Evolutionary conservation across 1,140 invertebrate species (phyloP).

Genomic region (Apis laboriosa): DNA sequence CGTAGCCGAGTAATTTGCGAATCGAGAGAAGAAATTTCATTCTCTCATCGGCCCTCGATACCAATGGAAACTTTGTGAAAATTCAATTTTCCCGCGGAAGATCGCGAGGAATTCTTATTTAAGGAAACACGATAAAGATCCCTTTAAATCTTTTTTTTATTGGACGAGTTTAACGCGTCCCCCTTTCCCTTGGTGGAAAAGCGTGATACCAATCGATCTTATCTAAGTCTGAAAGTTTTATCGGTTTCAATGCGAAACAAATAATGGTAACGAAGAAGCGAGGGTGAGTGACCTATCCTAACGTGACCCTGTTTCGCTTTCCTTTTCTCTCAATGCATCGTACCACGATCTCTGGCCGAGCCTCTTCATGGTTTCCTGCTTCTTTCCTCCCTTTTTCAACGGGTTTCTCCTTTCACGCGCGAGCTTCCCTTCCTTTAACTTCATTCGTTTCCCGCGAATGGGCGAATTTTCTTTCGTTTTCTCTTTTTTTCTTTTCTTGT

Average conservation of each 20-base stretch:
- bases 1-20: constrained; percentile 9
- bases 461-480: background rate
- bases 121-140: background rate
- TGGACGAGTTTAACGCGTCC: background rate
- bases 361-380: constrained; percentile 32
- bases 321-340: background rate
- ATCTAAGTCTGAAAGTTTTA: background rate
- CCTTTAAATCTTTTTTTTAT: background rate
- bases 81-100: background rate
- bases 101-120: background rate
- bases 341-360: constrained; percentile 23
- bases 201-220: background rate
- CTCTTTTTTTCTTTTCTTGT: too few species aligned
- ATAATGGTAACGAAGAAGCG: background rate
- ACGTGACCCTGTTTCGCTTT: constrained; percentile 65
- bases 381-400: constrained; percentile 38
- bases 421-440: too few species aligned
- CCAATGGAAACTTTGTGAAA: background rate
- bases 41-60: background rate
- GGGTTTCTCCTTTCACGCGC: constrained; percentile 38
- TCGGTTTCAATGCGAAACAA: background rate
- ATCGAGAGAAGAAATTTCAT: background rate
- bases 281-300: constrained; percentile 68
- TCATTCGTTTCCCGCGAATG: background rate
- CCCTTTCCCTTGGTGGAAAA: too few species aligned